phyloP scores from a whole-genome alignment of 2,888 invertebrate genomes.

The Melangyna quadrimaculata region DNA sequence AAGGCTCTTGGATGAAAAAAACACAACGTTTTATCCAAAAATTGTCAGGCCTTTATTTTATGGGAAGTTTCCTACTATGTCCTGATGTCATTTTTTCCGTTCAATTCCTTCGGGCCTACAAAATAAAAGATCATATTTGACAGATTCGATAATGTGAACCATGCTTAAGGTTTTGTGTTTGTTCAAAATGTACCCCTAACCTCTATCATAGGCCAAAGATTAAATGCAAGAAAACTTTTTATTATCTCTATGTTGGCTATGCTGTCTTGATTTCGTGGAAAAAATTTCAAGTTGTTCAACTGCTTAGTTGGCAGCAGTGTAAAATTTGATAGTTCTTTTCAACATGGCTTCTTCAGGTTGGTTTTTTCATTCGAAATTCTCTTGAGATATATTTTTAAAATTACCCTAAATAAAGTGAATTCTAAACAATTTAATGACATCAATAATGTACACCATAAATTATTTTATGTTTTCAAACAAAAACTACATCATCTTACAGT shows the following conservation, averaged over 20 bases:
- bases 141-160: too few relatives aligned
- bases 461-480: slow-evolving; percentile 1
- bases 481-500: slow-evolving; percentile 66
- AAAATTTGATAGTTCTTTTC: slow-evolving; percentile 78
- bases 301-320: slow-evolving; percentile 79
- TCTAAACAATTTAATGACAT: neutral
- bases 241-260: neutral
- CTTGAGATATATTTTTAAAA: slow-evolving; percentile 9
- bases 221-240: neutral
- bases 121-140: too few relatives aligned
- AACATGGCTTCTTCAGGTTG: slow-evolving; percentile 89
- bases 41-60: too few relatives aligned
- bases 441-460: neutral
- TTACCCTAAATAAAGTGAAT: slow-evolving; percentile 18
- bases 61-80: too few relatives aligned
- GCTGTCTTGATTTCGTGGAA: slow-evolving; percentile 58
- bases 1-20: too few relatives aligned
- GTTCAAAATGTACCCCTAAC: neutral
- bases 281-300: slow-evolving; percentile 44
- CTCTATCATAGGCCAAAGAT: neutral
- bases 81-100: too few relatives aligned
- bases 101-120: too few relatives aligned
- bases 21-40: too few relatives aligned
- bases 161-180: neutral
- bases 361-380: slow-evolving; percentile 79